Evolutionary conservation across 2,113 vertebrate species (phyloP), one percentile per base, ranked within the genome.

Genomic region (Procavia capensis): DNA sequence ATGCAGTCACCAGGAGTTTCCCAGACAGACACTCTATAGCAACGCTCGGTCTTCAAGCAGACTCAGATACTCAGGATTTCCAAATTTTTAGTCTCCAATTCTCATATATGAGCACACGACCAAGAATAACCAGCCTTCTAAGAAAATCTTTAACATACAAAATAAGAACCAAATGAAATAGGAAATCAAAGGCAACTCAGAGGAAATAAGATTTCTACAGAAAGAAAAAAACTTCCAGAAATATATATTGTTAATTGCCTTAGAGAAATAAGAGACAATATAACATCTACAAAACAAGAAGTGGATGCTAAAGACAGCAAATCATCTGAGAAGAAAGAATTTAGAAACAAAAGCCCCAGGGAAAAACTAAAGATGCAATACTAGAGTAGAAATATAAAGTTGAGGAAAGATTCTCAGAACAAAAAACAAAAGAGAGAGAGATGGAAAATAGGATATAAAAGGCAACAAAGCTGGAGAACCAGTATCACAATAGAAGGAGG

Each of bases 201-300:
- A 78, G n/a, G 13, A 57, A 76, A 34, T 9, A 88, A 89, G 78
- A 72, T 79, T 20, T 93, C 78, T 91, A 2, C 11, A 90, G 50
- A 81, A 93, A 82, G 41, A 61, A 90, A 75, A 75, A 81, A 50
- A 83, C 2, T 72, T 92, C 25, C 34, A 57, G 31, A 90, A 87
- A 72, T 72, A 57, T 17, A 61, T 41, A 57, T 50, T 66, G n/a
- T 68, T 11, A 22, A 54, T 86, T 63, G 83, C 66, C 17, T 64
- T 66, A 79, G 34, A 92, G 47, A 72, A 78, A 66, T 39, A 22
- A 91, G 41, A 79, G n/a, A 81, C 92, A 19, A 47, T 5, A 63
- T 11, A 61, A 7, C 6, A 50, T 74, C 29, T 64, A 20, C 17
- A 16, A 54, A 54, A 54, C 50, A 54, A 54, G 11, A 54, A 54